Conservation (phyloP, 2,888 invertebrate species). For the Dryobotodes eremita region DNA sequence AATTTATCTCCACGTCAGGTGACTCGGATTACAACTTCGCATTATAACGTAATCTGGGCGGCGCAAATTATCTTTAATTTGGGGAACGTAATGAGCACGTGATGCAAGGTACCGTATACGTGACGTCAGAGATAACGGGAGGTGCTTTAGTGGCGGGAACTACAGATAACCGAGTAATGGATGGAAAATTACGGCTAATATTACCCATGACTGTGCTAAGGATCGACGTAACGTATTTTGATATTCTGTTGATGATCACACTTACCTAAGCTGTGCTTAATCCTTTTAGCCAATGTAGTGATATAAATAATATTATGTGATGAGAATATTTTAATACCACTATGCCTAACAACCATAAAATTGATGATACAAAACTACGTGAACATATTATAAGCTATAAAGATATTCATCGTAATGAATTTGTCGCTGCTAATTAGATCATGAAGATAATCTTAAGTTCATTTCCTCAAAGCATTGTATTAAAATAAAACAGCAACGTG, state of each 20-base stretch:
- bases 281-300: background rate
- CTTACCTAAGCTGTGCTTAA: slow-evolving; percentile 2
- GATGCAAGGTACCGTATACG: slow-evolving; percentile 49
- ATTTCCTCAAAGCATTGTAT: slow-evolving; percentile 34
- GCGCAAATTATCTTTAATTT: slow-evolving; percentile 70
- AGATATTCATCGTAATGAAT: background rate
- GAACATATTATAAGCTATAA: background rate
- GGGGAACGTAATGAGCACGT: slow-evolving; percentile 60
- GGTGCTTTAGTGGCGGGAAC: slow-evolving; percentile 50
- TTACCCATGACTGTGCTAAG: slow-evolving; percentile 30
- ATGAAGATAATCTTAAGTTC: slow-evolving; percentile 22
- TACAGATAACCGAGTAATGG: slow-evolving; percentile 57
- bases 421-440: background rate
- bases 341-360: background rate
- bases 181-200: slow-evolving; percentile 58
- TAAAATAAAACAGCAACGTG: slow-evolving; percentile 40
- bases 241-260: slow-evolving; percentile 39
- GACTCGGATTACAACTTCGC: slow-evolving; percentile 65
- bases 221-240: slow-evolving; percentile 36
- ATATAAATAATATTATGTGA: background rate
- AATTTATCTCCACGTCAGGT: slow-evolving; percentile 76
- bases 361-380: background rate
- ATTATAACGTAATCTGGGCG: slow-evolving; percentile 65
- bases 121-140: slow-evolving; percentile 56
- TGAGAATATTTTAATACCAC: background rate